A percentile compares a stretch with the other conserved stretches of the same genome.
These are phyloP conservation scores for Empis stercorea DNA, from an alignment of 2,888 invertebrate species.

Conservation along the genomic window DNA sequence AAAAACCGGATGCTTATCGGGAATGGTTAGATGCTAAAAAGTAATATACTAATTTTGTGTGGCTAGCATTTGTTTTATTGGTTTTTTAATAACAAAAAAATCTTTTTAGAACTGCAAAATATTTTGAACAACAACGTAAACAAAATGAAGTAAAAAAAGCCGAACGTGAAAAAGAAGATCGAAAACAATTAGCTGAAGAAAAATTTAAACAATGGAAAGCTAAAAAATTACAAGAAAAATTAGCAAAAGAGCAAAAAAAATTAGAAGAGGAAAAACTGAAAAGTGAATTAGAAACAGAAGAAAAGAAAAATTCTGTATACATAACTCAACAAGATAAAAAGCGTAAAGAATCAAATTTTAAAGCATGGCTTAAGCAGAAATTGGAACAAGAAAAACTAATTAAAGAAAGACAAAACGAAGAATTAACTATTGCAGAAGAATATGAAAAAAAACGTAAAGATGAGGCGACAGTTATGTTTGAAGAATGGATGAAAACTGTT, in stretches of 20 bases:
- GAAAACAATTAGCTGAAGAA: conserved; percentile 19
- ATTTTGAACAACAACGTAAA: conserved; percentile 16
- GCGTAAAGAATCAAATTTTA: conserved; percentile 11
- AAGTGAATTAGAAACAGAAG: conserved; percentile 11
- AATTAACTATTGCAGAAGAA: conserved; percentile 14
- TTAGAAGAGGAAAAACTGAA: conserved; percentile 7
- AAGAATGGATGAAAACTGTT: conserved; percentile 26
- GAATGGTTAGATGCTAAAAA: conserved; percentile 29
- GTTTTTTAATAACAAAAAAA: too few species aligned
- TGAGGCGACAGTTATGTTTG: conserved; percentile 22
- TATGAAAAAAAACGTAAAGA: conserved; percentile 9
- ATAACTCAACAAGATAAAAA: background rate
- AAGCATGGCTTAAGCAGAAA: conserved; percentile 21
- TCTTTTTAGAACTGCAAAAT: conserved; percentile 10
- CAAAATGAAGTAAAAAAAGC: conserved; percentile 16
- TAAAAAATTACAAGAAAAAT: conserved; percentile 16
- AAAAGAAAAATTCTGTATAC: conserved; percentile 6
- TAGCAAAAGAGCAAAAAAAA: conserved; percentile 7
- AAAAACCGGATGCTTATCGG: conserved; percentile 25
- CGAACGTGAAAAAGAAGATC: conserved; percentile 15
- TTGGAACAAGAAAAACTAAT: conserved; percentile 18
- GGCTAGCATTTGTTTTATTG: too few species aligned
- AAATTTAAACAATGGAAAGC: conserved; percentile 26
- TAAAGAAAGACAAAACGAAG: conserved; percentile 15
- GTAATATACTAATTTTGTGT: conserved; percentile 4